Evolutionary conservation across 1,140 invertebrate species (phyloP).

Genomic region (Pogonus chalceus): DNA sequence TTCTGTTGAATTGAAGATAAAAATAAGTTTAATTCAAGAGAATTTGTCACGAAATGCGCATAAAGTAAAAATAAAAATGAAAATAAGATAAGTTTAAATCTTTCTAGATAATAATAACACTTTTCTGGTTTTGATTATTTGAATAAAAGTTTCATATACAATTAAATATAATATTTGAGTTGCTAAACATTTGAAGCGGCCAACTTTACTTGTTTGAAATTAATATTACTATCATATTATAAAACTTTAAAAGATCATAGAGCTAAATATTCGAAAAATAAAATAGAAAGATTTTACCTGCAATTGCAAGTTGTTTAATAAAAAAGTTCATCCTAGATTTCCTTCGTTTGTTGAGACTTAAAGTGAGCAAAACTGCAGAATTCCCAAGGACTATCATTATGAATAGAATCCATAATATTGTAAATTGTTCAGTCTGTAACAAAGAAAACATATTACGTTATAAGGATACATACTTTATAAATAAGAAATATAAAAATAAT

Average conservation of each 20-base stretch:
- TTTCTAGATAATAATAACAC: too few relatives aligned
- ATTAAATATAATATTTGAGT: too few relatives aligned
- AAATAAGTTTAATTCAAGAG: too few relatives aligned
- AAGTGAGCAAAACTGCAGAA: slow-evolving; percentile 70
- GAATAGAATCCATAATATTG: slow-evolving; percentile 80
- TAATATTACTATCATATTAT: background rate
- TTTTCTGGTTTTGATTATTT: background rate
- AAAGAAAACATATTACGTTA: slow-evolving; percentile 1
- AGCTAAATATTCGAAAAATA: background rate
- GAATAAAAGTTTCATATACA: background rate
- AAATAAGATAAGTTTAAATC: too few relatives aligned
- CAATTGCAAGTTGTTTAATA: slow-evolving; percentile 87
- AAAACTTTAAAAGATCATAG: background rate
- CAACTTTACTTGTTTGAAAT: background rate
- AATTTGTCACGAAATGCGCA: too few relatives aligned
- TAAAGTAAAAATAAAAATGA: too few relatives aligned
- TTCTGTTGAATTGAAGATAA: too few relatives aligned
- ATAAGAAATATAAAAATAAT: too few relatives aligned
- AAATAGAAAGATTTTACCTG: slow-evolving; percentile 50
- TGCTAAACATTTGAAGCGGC: too few relatives aligned
- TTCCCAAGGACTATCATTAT: slow-evolving; percentile 82
- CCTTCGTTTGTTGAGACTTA: slow-evolving; percentile 70
- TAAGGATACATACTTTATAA: too few relatives aligned
- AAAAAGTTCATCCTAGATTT: slow-evolving; percentile 95
- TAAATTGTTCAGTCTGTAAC: slow-evolving; percentile 80